Evolutionary conservation across 2,888 invertebrate genomes (phyloP).

Genomic region (Callosobruchus maculatus): DNA sequence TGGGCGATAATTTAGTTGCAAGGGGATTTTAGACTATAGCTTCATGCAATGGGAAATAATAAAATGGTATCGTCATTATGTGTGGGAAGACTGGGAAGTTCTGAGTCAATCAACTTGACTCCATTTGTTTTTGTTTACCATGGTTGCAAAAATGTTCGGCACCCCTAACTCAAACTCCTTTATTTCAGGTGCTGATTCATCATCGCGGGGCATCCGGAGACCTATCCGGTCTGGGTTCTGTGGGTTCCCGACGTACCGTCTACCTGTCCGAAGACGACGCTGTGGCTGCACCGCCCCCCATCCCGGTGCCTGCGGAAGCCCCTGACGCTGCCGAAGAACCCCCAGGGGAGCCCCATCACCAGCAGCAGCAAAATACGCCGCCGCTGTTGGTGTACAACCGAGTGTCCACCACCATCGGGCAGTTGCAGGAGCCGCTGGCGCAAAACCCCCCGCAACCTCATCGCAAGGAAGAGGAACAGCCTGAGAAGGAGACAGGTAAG

Average conservation of each 20-base stretch:
- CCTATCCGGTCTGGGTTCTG: slow-evolving; percentile 67
- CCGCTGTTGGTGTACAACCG: slow-evolving; percentile 73
- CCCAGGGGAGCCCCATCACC: neutral
- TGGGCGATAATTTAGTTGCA: too few relatives aligned
- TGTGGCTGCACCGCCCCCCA: slow-evolving; percentile 23
- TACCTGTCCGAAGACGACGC: slow-evolving; percentile 68
- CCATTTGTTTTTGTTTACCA: too few relatives aligned
- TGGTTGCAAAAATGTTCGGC: too few relatives aligned
- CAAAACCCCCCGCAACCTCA: slow-evolving; percentile 25
- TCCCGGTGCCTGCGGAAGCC: slow-evolving; percentile 30
- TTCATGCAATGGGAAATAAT: too few relatives aligned
- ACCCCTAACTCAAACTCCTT: too few relatives aligned
- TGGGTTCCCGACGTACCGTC: slow-evolving; percentile 79
- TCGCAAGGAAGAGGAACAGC: neutral
- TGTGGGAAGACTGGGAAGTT: too few relatives aligned
- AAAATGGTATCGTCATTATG: too few relatives aligned
- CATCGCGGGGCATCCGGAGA: slow-evolving; percentile 46
- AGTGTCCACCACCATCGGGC: slow-evolving; percentile 69
- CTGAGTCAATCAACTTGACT: too few relatives aligned
- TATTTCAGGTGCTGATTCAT: neutral
- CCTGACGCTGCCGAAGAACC: slow-evolving; percentile 20
- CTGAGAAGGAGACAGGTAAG: neutral
- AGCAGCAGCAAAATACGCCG: slow-evolving; percentile 43
- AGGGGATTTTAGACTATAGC: too few relatives aligned
- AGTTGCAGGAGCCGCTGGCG: slow-evolving; percentile 36